Percentiles rank a stretch among this genome's conserved stretches.
Evolutionary conservation across 2,113 vertebrate genomes (phyloP).

Genomic region (Empidonax traillii): DNA sequence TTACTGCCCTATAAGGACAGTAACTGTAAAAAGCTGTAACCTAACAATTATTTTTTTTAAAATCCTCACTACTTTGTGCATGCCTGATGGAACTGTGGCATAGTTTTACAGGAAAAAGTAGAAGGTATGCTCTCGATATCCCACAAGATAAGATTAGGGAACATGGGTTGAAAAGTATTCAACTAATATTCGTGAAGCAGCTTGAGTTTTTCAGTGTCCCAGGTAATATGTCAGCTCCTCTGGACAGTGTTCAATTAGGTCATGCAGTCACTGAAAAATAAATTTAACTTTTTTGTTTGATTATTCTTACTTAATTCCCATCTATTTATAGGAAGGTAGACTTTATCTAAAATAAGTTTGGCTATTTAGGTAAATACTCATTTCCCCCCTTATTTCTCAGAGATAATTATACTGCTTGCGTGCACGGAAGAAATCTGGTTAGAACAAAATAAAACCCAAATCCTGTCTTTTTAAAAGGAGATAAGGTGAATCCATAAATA

Average conservation of each 20-base stretch:
- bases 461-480: background rate
- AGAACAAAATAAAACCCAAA: background rate
- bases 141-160: background rate
- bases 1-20: background rate
- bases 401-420: background rate
- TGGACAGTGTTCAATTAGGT: background rate
- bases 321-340: background rate
- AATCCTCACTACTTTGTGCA: background rate
- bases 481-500: background rate
- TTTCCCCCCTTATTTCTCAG: fast-evolving
- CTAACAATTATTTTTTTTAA: background rate
- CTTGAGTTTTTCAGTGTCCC: background rate
- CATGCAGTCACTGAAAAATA: background rate
- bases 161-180: background rate
- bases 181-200: background rate
- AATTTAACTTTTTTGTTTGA: background rate
- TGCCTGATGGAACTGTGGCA: background rate
- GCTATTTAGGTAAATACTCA: background rate
- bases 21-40: background rate
- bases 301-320: background rate
- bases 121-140: background rate
- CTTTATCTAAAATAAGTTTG: background rate
- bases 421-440: background rate
- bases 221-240: background rate
- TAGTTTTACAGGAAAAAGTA: background rate